Evolutionary conservation across 2,888 invertebrate species (phyloP), one percentile per base, ranked within the genome.

Genomic region (Byasa hedistus): DNA sequence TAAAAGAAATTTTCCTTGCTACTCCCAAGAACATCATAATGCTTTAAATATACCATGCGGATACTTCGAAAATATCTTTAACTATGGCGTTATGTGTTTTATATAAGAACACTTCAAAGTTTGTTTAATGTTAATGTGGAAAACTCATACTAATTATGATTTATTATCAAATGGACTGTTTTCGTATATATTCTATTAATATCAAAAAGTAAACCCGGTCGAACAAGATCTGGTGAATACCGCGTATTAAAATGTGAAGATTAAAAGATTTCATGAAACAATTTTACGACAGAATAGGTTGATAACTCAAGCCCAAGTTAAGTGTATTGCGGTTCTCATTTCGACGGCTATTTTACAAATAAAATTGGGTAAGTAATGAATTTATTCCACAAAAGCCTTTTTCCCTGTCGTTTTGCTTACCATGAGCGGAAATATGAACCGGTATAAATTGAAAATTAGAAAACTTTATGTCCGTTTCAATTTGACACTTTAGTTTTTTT

Each of bases 311-410:
- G 5, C 22, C 22, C 10, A 21, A n/a, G 22, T 22, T 3, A 2
- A 15, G 22, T 22, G 5, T 12, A 22, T 52, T 21, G 5, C 22
- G n/a, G 52, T 52, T 51, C 52, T 52, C 52, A 52, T 19, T 22
- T 22, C n/a, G 22, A 22, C 52, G 22, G 52, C 23, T 1, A 54
- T 22, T 54, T 21, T 54, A 54, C 52, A 54, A 54, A 15, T 23
- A 54, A 54, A 54, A 54, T 54, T 54, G 52, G 52, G 52, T 54
- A 10, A 23, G 12, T 54, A 54, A 54, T 22, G 52, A 54, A 22
- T 54, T 54, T n/a, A 54, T 22, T 54, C 52, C 22, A 54, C 22
- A 54, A 54, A 54, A 22, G 22, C 52, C 22, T 8, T 54, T 22
- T 54, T 2, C 15, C 52, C n/a, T 5, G 22, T 15, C 52, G 22